Evolutionary conservation across 1,140 invertebrate genomes (phyloP).

Genomic region (Drosophila lacertosa): DNA sequence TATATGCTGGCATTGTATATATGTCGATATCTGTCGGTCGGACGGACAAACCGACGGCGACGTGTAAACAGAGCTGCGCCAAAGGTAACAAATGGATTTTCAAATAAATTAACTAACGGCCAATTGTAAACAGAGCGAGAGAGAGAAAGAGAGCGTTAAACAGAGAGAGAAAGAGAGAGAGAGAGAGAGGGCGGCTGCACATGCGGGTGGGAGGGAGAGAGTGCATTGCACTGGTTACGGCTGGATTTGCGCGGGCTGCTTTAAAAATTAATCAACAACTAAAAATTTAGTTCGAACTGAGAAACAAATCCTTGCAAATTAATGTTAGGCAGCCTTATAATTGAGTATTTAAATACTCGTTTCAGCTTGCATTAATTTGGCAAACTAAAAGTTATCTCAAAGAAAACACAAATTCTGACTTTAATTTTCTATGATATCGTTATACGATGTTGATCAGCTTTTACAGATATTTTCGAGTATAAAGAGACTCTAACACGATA

Average conservation of each 20-base stretch:
- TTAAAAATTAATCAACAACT: not conserved
- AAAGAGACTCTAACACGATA: too few relatives aligned
- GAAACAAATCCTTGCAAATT: too few relatives aligned
- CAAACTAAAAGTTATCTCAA: too few relatives aligned
- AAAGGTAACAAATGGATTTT: slow-evolving; percentile 82
- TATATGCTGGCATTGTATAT: slow-evolving; percentile 1
- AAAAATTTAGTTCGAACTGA: too few relatives aligned
- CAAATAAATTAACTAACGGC: slow-evolving; percentile 76
- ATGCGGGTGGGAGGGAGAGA: not conserved
- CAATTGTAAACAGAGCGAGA: slow-evolving; percentile 67
- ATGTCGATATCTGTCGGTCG: slow-evolving; percentile 26
- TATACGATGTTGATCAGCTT: too few relatives aligned
- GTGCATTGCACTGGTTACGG: slow-evolving; percentile 47
- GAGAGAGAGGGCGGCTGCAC: slow-evolving; percentile 3
- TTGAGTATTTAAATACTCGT: too few relatives aligned
- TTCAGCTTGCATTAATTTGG: too few relatives aligned
- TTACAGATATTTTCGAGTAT: too few relatives aligned
- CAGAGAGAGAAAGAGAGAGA: slow-evolving; percentile 22
- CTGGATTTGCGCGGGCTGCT: slow-evolving; percentile 33
- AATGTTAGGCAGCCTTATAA: too few relatives aligned
- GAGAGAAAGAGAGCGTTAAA: slow-evolving; percentile 17
- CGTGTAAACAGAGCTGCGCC: slow-evolving; percentile 72
- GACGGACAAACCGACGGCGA: slow-evolving; percentile 19
- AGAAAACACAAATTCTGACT: too few relatives aligned
- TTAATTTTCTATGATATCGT: too few relatives aligned